A percentile compares a stretch with the other conserved stretches of the same genome.
These are phyloP conservation scores for Solenopsis fugax DNA, from an alignment of 1,140 invertebrate genomes.

Conservation along the genomic window DNA sequence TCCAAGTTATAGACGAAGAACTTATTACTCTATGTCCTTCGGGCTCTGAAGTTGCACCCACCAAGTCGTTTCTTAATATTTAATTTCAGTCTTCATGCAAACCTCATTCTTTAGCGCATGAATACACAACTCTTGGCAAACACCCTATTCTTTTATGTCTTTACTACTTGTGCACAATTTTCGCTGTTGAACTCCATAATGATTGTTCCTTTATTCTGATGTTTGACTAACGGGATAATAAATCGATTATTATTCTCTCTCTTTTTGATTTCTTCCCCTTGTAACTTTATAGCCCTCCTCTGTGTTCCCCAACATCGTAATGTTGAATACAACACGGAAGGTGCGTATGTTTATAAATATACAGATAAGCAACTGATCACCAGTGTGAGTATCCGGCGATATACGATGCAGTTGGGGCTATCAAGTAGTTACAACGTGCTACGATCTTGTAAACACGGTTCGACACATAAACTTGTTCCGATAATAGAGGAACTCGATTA, in stretches of 20 bases:
- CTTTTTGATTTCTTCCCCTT: not conserved
- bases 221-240: not conserved
- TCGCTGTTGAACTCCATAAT: not conserved
- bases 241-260: slow-evolving; percentile 9
- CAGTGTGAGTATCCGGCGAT: slow-evolving; percentile 17
- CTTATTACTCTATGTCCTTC: not conserved
- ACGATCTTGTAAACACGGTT: slow-evolving; percentile 53
- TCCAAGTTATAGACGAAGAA: not conserved
- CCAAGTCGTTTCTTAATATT: not conserved
- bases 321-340: slow-evolving; percentile 1
- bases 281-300: not conserved
- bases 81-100: not conserved
- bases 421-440: slow-evolving; percentile 52
- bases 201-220: slow-evolving; percentile 2
- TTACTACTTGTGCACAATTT: not conserved
- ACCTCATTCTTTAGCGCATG: not conserved
- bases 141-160: not conserved
- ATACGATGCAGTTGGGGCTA: slow-evolving; percentile 43
- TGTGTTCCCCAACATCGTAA: not conserved
- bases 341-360: slow-evolving; percentile 58
- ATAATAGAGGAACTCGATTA: slow-evolving; percentile 43
- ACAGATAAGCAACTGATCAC: slow-evolving; percentile 47
- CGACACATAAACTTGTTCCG: slow-evolving; percentile 44
- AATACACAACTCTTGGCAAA: not conserved
- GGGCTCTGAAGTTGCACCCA: not conserved